Conservation (phyloP, 2,888 invertebrate genomes). For the Parochlus steinenii region DNA sequence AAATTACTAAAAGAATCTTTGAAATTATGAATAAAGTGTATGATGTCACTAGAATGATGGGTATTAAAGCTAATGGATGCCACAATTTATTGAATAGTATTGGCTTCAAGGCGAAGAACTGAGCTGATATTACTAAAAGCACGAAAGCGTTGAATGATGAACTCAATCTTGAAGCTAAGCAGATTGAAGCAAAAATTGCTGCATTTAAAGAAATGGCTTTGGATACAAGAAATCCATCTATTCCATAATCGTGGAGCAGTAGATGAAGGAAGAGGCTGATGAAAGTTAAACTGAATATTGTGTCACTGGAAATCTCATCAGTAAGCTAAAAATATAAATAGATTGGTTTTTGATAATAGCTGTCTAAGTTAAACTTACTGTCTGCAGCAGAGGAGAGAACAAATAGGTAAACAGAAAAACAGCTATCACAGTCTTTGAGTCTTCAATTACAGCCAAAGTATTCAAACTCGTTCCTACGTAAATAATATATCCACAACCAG, state of each 20-base stretch:
- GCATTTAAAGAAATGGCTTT: conserved; percentile 86
- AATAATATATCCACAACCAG: conserved; percentile 43
- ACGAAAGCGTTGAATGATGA: conserved; percentile 78
- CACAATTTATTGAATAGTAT: conserved; percentile 50
- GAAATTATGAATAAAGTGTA: conserved; percentile 40
- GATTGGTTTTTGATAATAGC: no score
- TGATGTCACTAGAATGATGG: conserved; percentile 35
- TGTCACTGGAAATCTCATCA: conserved; percentile 92
- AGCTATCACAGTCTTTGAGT: conserved; percentile 61
- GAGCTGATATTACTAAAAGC: conserved; percentile 72
- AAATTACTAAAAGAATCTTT: conserved; percentile 39
- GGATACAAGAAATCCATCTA: conserved; percentile 74
- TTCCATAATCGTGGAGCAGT: conserved; percentile 83
- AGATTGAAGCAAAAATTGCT: conserved; percentile 88
- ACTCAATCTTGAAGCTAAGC: conserved; percentile 79
- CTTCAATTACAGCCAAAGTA: conserved; percentile 31
- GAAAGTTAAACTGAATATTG: conserved; percentile 85
- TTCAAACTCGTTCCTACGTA: conserved; percentile 31
- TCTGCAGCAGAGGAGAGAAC: conserved; percentile 81
- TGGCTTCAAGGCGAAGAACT: conserved; percentile 80
- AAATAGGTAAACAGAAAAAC: conserved; percentile 77
- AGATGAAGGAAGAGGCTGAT: conserved; percentile 78
- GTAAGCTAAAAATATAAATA: no score
- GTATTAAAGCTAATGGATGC: conserved; percentile 36
- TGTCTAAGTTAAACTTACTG: no score